Conservation (phyloP, 2,797 vertebrate genomes). For the Sorex maritimensis region DNA sequence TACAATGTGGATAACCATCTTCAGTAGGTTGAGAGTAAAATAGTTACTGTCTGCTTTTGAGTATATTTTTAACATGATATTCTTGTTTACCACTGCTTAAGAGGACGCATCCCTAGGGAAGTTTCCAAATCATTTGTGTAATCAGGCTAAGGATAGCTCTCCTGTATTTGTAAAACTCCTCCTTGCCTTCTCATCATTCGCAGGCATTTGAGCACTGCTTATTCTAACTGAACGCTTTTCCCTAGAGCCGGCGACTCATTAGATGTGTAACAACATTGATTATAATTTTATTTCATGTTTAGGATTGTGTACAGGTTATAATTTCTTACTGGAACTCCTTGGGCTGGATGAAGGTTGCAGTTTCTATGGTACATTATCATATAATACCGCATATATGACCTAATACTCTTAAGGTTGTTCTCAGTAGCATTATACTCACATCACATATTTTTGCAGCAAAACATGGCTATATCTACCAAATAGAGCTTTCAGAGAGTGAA, state of each 20-base stretch:
- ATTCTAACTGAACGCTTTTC: background rate
- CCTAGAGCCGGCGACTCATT: background rate
- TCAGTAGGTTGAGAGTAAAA: background rate
- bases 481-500: background rate
- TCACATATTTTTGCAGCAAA: constrained; percentile 34
- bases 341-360: background rate
- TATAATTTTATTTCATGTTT: constrained; percentile 7
- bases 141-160: background rate
- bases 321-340: constrained; percentile 5
- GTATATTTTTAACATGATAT: background rate
- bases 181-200: background rate
- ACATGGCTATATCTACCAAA: constrained; percentile 11
- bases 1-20: background rate
- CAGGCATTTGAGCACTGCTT: background rate
- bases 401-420: background rate
- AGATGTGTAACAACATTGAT: background rate
- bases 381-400: background rate
- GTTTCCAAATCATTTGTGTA: background rate
- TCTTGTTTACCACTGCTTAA: background rate
- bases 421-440: background rate
- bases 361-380: background rate
- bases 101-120: constrained; percentile 4
- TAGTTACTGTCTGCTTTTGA: background rate
- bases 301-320: background rate
- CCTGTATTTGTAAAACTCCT: background rate